Evolutionary conservation across 2,888 invertebrate species (phyloP), one percentile per base, ranked within the genome.

Genomic region (Apantesis nais): DNA sequence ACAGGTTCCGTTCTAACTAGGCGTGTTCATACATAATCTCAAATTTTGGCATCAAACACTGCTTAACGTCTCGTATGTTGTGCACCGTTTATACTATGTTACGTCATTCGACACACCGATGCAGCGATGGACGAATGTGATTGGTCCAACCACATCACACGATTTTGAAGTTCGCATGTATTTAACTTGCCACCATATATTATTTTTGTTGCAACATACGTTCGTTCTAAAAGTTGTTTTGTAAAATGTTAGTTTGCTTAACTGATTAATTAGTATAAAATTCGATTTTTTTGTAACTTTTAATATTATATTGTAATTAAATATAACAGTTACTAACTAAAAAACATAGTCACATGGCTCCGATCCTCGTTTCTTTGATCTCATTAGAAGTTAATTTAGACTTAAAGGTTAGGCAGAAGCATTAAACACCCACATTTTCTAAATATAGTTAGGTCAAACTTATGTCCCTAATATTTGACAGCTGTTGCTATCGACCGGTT

Each of bases 41-140:
- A 29, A 5, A 29, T 29, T 29, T 48, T 34, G 22, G 29, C 44
- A 14, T 44, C 22, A 60, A 37, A 60, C 16, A 19, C 8, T 16
- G 11, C 48, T n/a, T 62, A 39, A 61, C 25, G 44, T 66, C 19
- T 62, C 12, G 48, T 64, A 60, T 44, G 31, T 66, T 25, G 29
- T 66, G 41, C 48, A 60, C 67, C 71, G 67, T 67, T 71, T 68
- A 64, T 58, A 62, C 44, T 67, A 61, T 52, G 39, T 67, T 67
- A 48, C 64, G 58, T 67, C 44, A 71, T 61, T 39, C 71, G 52
- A 65, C 39, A 39, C 67, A 48, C 25, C 39, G 52, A 65, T 16
- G 22, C 67, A 48, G 19, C 39, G 52, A 65, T 16, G 22, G 63
- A 16, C 31, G 63, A 29, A 55, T 71, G 60, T 62, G 71, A 71